Evolutionary conservation across 1,140 invertebrate genomes (phyloP).

Genomic region (Colletes gigas): DNA sequence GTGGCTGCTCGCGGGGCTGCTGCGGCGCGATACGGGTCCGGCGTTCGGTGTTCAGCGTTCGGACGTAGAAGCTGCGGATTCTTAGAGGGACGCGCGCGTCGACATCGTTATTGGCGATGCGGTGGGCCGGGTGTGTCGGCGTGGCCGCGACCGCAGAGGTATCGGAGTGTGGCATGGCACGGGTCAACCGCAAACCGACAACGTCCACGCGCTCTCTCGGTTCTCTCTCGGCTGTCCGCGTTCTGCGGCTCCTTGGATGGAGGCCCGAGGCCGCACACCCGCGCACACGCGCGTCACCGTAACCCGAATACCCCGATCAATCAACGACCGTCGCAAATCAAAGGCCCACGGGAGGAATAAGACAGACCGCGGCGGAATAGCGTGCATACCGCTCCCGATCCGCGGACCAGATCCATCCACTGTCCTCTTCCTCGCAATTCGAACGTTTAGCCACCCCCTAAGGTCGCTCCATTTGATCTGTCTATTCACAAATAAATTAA

Average conservation of each 20-base stretch:
- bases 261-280: conserved; percentile 17
- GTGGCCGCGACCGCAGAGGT: conserved; percentile 71
- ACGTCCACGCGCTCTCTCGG: conserved; percentile 68
- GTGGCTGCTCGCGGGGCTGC: background rate
- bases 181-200: conserved; percentile 76
- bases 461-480: no score
- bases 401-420: background rate
- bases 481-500: no score
- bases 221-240: conserved; percentile 32
- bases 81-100: conserved; percentile 49
- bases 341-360: conserved; percentile 33
- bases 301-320: conserved; percentile 40
- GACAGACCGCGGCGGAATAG: conserved; percentile 12
- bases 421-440: no score
- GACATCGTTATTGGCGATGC: conserved; percentile 55
- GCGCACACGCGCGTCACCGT: conserved; percentile 40
- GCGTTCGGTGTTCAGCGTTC: no score
- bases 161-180: conserved; percentile 68
- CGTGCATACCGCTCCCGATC: conserved; percentile 7
- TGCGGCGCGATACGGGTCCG: no score
- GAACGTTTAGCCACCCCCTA: no score
- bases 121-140: conserved; percentile 64
- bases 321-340: conserved; percentile 39
- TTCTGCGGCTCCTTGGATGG: conserved; percentile 37
- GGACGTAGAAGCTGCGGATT: conserved; percentile 18